phyloP scores from a whole-genome alignment of 2,113 vertebrate genomes.

The Cebus imitator region DNA sequence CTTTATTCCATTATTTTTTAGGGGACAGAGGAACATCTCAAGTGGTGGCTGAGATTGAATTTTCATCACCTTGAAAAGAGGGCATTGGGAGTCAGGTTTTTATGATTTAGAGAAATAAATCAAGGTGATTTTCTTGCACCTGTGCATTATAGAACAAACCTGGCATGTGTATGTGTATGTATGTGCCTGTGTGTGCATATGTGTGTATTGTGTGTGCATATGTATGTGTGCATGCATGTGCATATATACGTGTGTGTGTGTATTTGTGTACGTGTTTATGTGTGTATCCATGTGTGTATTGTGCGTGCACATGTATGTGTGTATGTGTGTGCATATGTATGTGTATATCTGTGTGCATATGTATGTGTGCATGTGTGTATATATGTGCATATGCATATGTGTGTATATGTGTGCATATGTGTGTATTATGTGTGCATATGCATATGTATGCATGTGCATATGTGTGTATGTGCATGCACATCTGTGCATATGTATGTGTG shows the following conservation, averaged over 20 bases:
- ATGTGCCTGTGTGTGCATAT: not conserved
- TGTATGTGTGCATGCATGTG: not conserved
- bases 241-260: accelerated
- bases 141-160: not conserved
- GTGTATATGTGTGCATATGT: too few relatives aligned
- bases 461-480: accelerated
- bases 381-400: too few relatives aligned
- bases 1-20: not conserved
- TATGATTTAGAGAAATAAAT: not conserved
- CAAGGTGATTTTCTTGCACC: not conserved
- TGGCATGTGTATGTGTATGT: not conserved
- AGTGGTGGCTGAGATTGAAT: not conserved
- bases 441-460: accelerated
- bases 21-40: too few relatives aligned
- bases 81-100: not conserved
- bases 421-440: too few relatives aligned
- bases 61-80: not conserved
- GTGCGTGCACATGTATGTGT: accelerated
- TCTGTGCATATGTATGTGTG: too few relatives aligned
- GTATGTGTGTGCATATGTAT: accelerated
- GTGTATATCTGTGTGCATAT: too few relatives aligned
- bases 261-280: not conserved
- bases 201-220: not conserved
- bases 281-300: not conserved
- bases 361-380: not conserved